Base-by-base conservation (phyloP, 2,797 vertebrate species). In the Clamator glandarius region DNA sequence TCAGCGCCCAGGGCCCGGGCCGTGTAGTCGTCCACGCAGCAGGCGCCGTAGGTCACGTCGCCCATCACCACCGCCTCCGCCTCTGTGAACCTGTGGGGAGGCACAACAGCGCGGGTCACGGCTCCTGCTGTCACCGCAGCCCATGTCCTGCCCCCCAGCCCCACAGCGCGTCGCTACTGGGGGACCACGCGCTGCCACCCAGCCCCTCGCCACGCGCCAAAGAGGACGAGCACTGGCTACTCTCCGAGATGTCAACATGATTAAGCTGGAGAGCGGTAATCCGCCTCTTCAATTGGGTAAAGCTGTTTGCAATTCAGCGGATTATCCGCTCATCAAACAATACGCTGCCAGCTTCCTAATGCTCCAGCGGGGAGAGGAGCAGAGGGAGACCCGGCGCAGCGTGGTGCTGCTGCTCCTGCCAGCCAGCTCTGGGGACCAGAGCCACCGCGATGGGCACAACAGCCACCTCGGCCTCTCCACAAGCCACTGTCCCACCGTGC, bases 11-110 rank as follows among this genome's bases (percentile, higher is more conserved):
- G 97, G 64, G 99, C 99, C 31, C 98, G 97, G 25, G 99, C 99
- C 0, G 99, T 99, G 97, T 99, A 99, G 98, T 99, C 99, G 2
- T 99, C 99, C 95, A 99, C 98, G 33, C 99, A 99, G 97, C 99
- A 99, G 8, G 99, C 99, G 2, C 99, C 99, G 0, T 99, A 99
- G 23, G 99, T 99, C 97, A 99, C 99, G 4, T 99, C 99, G 0
- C 99, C 99, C 99, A 99, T 99, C 97, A 99, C 98, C 83, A 99
- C 97, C 5, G 98, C 98, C 95, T 99, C 99, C 0, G 99, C 99
- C 2, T 98, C 98, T 0, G 99, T 99, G 97, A 99, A 99, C 97
- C 99, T 98, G 96, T 0, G 9, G 55, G 73, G 66, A 82, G n/a
- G 74, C 62, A 85, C 44, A 36, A 66, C 5, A 6, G 42, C 2